Percentiles rank a stretch among this genome's conserved stretches.
Evolutionary conservation across 2,113 vertebrate genomes (phyloP).

Genomic region (Talpa occidentalis): DNA sequence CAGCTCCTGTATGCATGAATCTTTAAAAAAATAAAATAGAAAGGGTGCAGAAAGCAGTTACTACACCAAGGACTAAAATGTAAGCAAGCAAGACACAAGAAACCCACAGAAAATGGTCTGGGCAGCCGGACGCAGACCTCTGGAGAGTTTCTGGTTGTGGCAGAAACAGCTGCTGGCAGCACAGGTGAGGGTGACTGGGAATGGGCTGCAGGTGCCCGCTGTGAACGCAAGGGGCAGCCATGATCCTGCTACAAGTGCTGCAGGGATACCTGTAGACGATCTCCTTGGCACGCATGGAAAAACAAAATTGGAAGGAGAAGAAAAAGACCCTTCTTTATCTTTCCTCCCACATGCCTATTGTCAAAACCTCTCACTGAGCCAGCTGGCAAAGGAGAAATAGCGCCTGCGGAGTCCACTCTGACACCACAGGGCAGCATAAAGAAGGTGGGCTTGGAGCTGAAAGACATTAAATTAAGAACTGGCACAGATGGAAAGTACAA

Average conservation of each 20-base stretch:
- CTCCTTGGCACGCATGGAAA: neutral
- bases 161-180: neutral
- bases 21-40: no score
- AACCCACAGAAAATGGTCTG: neutral
- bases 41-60: neutral
- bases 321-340: neutral
- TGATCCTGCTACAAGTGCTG: accelerated
- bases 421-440: neutral
- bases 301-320: neutral
- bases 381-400: neutral
- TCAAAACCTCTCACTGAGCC: neutral
- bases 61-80: neutral
- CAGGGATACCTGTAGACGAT: accelerated
- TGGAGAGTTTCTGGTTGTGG: neutral
- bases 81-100: neutral
- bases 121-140: neutral
- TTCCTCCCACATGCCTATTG: neutral
- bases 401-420: neutral
- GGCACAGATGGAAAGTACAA: neutral
- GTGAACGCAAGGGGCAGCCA: neutral
- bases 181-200: accelerated
- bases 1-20: no score
- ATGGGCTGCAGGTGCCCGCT: neutral
- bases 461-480: neutral
- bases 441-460: neutral